A percentile compares a stretch with the other conserved stretches of the same genome.
Conservation (phyloP, 1,140 invertebrate species). For the Musca vetustissima region DNA sequence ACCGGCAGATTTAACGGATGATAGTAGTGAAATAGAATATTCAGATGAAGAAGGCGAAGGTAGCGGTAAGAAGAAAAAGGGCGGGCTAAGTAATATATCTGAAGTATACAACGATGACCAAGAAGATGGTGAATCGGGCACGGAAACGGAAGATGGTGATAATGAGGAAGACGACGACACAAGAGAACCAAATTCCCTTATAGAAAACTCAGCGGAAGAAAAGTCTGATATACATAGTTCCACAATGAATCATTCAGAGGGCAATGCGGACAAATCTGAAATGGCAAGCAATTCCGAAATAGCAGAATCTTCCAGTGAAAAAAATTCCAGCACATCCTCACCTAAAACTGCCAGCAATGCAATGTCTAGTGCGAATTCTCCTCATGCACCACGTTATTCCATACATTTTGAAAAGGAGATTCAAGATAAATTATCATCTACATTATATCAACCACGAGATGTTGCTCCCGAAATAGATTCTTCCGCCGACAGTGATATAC, state of each 20-base stretch:
- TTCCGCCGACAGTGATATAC: conserved; percentile 41
- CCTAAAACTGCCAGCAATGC: neutral
- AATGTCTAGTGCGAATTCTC: neutral
- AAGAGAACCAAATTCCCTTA: neutral
- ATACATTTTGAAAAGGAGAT: conserved; percentile 40
- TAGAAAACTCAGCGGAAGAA: conserved; percentile 14
- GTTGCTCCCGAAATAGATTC: conserved; percentile 21
- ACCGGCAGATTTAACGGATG: conserved; percentile 40
- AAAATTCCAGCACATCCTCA: neutral
- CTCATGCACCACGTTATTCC: conserved; percentile 39
- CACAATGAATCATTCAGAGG: neutral
- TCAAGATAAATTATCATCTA: conserved; percentile 41
- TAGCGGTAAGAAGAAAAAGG: neutral
- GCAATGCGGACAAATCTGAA: neutral
- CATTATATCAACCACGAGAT: conserved; percentile 28
- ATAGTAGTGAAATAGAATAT: conserved; percentile 48
- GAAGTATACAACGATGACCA: neutral
- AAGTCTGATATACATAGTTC: neutral
- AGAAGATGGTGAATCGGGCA: neutral
- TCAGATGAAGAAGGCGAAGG: conserved; percentile 31
- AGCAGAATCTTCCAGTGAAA: neutral
- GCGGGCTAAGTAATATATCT: neutral
- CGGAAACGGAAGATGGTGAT: conserved; percentile 3
- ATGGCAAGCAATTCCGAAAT: too few relatives aligned
- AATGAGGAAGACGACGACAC: neutral